These are phyloP conservation scores for Drosophila lacertosa DNA, from an alignment of 1,140 invertebrate genomes.

Conservation along the genomic window DNA sequence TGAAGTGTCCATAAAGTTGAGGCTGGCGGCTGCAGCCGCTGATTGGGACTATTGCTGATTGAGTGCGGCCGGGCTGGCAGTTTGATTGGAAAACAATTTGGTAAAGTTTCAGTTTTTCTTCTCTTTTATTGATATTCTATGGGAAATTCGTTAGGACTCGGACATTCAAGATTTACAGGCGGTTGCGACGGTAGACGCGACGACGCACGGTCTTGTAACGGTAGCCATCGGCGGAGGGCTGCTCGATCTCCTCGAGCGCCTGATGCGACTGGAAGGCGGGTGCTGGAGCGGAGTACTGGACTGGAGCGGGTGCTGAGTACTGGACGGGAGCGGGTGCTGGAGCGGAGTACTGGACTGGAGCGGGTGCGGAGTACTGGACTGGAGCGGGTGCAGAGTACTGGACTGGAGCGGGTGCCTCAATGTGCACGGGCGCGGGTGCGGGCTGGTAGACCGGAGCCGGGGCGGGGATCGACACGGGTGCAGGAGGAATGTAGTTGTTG, in stretches of 20 bases:
- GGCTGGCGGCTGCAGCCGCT: constrained; percentile 21
- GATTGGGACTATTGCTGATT: constrained; percentile 42
- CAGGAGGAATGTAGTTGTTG: constrained; percentile 47
- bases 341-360: constrained; percentile 31
- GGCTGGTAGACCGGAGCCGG: constrained; percentile 27
- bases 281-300: constrained; percentile 38
- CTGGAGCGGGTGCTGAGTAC: constrained; percentile 23
- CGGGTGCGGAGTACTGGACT: constrained; percentile 27
- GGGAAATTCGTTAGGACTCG: constrained; percentile 63
- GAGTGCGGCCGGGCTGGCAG: constrained; percentile 22
- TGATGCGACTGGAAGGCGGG: constrained; percentile 52
- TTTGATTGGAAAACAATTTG: constrained; percentile 72
- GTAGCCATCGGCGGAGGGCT: constrained; percentile 67
- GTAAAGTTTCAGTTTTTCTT: constrained; percentile 46
- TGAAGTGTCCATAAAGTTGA: constrained; percentile 29
- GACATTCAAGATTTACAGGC: constrained; percentile 42
- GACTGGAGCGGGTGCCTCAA: constrained; percentile 36
- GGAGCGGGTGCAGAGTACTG: constrained; percentile 43
- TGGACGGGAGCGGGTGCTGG: constrained; percentile 34
- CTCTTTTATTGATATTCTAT: constrained; percentile 33
- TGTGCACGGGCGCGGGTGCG: constrained; percentile 27
- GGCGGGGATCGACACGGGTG: constrained; percentile 45
- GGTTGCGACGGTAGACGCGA: constrained; percentile 67
- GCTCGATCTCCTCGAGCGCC: constrained; percentile 65
- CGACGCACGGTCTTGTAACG: constrained; percentile 76